Conservation (phyloP, 2,888 invertebrate genomes). For the Erebia palarica region DNA sequence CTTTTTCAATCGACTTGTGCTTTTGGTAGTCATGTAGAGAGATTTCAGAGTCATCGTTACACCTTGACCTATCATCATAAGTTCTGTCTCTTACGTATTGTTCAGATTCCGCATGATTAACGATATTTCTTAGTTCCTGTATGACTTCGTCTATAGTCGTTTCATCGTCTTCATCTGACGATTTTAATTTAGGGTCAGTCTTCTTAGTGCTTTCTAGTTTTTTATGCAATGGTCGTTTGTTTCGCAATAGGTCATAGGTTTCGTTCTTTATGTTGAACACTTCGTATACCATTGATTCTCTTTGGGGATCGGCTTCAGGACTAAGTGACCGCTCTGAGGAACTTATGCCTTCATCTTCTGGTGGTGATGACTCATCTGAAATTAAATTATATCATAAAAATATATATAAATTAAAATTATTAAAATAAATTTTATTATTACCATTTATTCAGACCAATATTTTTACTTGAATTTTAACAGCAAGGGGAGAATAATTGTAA, state of each 20-base stretch:
- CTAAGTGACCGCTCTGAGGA: constrained; percentile 91
- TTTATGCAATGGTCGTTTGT: constrained; percentile 69
- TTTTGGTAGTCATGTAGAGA: constrained; percentile 61
- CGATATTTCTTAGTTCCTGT: constrained; percentile 91
- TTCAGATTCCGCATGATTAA: constrained; percentile 91
- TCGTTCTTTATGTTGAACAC: constrained; percentile 83
- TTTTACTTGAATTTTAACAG: not conserved
- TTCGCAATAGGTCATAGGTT: constrained; percentile 76
- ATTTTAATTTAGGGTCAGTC: constrained; percentile 58
- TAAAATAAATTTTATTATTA: not conserved
- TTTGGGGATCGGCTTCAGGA: constrained; percentile 85
- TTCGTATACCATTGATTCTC: constrained; percentile 84
- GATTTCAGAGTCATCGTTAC: constrained; percentile 72
- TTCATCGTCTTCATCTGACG: constrained; percentile 86
- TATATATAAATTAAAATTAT: too few relatives aligned
- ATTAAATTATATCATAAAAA: constrained; percentile 36
- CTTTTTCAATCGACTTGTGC: constrained; percentile 68
- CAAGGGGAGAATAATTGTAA: too few relatives aligned
- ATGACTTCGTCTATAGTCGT: constrained; percentile 94
- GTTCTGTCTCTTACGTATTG: constrained; percentile 75
- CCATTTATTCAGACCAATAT: too few relatives aligned
- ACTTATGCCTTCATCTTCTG: constrained; percentile 94
- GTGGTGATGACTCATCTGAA: constrained; percentile 87
- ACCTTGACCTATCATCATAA: constrained; percentile 62
- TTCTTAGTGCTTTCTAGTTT: constrained; percentile 64